phyloP scores from a whole-genome alignment of 2,797 vertebrate species.

The Neopelma chrysocephalum region DNA sequence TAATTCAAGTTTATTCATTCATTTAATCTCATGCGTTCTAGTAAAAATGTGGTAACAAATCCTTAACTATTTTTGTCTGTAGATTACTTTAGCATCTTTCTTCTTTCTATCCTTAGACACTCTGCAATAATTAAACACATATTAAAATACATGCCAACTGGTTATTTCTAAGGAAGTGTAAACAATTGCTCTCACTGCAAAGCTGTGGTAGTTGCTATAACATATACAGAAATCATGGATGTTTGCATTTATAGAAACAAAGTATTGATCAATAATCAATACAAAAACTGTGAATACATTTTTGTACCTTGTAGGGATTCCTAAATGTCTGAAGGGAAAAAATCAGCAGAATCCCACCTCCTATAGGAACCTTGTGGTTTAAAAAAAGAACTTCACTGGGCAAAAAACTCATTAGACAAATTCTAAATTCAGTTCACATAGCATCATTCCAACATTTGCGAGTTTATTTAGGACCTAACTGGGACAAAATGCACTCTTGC shows the following conservation, averaged over 20 bases:
- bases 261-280: conserved; percentile 46
- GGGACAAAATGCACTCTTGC: background rate
- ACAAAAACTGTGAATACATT: conserved; percentile 4
- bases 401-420: background rate
- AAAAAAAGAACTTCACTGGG: background rate
- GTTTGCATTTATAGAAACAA: conserved; percentile 42
- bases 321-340: conserved; percentile 3
- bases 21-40: background rate
- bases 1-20: background rate
- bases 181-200: conserved; percentile 30
- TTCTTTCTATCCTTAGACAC: background rate
- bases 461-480: background rate
- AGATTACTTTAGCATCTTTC: background rate
- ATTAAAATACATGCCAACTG: background rate
- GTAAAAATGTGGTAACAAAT: background rate
- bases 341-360: background rate
- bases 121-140: background rate
- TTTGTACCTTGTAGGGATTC: background rate
- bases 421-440: background rate
- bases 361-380: background rate
- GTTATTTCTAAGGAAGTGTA: background rate
- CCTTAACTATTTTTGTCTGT: background rate
- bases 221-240: background rate
- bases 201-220: background rate
- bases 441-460: background rate